Percentiles rank a stretch among this genome's conserved stretches.
Conservation (phyloP, 64 coral and sea anemone genomes). For the Pocillopora damicornis region DNA sequence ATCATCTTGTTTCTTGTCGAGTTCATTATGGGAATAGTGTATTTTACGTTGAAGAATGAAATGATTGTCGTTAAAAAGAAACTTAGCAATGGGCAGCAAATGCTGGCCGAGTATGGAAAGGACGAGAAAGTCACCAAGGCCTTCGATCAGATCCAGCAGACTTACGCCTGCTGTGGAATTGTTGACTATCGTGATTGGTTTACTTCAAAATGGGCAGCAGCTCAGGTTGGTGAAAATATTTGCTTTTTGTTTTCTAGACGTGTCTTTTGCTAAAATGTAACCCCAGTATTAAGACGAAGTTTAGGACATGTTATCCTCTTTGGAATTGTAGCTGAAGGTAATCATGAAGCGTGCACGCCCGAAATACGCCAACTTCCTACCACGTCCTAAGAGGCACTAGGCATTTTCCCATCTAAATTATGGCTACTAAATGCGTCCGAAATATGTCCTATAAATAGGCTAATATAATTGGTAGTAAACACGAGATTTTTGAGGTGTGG, state of each 20-base stretch:
- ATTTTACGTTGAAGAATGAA: constrained; percentile 71
- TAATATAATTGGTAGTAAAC: too few species aligned
- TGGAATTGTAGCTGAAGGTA: too few species aligned
- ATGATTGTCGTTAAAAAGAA: constrained; percentile 43
- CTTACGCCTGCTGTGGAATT: constrained; percentile 79
- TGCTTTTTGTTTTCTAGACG: neutral
- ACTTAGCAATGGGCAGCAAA: constrained; percentile 56
- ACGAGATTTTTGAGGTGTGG: too few species aligned
- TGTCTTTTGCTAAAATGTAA: neutral
- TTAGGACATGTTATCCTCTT: too few species aligned
- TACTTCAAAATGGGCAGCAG: constrained; percentile 77
- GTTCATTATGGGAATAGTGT: constrained; percentile 59
- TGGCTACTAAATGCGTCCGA: too few species aligned
- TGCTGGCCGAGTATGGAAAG: constrained; percentile 68
- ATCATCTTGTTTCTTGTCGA: constrained; percentile 80
- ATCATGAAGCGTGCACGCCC: too few species aligned
- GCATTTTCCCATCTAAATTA: too few species aligned
- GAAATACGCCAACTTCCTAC: too few species aligned
- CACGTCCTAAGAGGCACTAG: too few species aligned
- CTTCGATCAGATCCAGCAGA: constrained; percentile 71
- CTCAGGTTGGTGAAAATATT: constrained; percentile 49
- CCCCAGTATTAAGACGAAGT: too few species aligned
- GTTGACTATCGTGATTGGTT: constrained; percentile 91
- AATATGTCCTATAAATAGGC: too few species aligned
- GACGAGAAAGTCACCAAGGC: constrained; percentile 68